A percentile compares a stretch with the other conserved stretches of the same genome.
Evolutionary conservation across 2,113 vertebrate species (phyloP).

Genomic region (Cervus canadensis): DNA sequence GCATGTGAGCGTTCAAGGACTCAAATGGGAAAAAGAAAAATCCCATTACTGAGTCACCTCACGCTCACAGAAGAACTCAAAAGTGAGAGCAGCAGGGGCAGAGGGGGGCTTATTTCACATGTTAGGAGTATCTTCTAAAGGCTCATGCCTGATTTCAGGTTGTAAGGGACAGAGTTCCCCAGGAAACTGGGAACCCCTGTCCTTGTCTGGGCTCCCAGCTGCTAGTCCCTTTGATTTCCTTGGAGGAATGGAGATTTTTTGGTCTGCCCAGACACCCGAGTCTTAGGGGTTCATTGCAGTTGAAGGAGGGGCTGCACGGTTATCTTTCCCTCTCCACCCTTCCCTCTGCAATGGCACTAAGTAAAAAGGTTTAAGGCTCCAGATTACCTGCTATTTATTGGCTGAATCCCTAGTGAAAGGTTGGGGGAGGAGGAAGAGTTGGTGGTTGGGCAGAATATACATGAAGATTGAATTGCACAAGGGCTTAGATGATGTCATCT

Average conservation of each 20-base stretch:
- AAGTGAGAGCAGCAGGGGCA: background rate
- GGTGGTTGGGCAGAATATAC: background rate
- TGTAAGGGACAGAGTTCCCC: background rate
- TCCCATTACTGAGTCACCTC: background rate
- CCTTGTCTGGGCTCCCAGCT: background rate
- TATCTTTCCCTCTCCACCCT: background rate
- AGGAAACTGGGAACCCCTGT: background rate
- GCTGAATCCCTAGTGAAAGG: background rate
- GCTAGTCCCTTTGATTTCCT: background rate
- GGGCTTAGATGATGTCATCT: background rate
- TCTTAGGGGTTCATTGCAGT: background rate
- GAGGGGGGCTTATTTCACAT: background rate
- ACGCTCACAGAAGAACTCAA: background rate
- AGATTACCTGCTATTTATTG: background rate
- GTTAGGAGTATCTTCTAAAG: slow-evolving; percentile 1
- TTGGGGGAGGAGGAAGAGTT: background rate
- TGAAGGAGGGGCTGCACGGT: background rate
- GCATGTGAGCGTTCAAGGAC: background rate
- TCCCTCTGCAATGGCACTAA: background rate
- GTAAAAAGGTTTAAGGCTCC: background rate
- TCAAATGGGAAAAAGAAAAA: background rate
- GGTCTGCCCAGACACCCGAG: accelerated
- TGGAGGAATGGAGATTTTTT: background rate
- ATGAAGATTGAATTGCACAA: background rate
- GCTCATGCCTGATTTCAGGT: background rate